Conservation (phyloP, 2,797 vertebrate species). For the Leuciscus waleckii region DNA sequence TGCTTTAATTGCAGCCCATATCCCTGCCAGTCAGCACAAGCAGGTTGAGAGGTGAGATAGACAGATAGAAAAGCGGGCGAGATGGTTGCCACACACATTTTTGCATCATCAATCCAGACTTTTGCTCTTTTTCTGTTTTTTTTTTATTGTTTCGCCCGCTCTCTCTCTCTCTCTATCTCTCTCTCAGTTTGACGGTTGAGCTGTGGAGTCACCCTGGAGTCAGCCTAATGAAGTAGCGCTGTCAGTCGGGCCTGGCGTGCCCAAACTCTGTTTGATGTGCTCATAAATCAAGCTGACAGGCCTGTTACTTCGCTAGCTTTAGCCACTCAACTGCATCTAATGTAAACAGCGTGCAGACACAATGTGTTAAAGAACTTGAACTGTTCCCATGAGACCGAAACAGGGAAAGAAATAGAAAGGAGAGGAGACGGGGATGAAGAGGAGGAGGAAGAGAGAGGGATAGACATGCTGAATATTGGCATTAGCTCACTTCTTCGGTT, state of each 20-base stretch:
- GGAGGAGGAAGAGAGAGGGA: conserved; percentile 39
- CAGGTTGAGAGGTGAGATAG: conserved; percentile 47
- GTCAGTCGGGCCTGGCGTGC: conserved; percentile 88
- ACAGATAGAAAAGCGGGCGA: conserved; percentile 50
- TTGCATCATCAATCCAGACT: conserved; percentile 69
- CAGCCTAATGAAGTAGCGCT: conserved; percentile 92
- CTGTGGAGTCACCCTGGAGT: conserved; percentile 82
- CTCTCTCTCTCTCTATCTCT: conserved; percentile 34
- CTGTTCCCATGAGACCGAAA: conserved; percentile 76
- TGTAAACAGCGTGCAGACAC: conserved; percentile 84
- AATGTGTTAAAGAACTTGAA: conserved; percentile 82
- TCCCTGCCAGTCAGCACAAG: conserved; percentile 50
- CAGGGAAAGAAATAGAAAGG: conserved; percentile 54
- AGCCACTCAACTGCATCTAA: conserved; percentile 90
- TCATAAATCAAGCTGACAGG: conserved; percentile 97
- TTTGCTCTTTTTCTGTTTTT: conserved; percentile 66
- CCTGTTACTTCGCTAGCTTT: conserved; percentile 90
- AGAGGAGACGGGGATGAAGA: conserved; percentile 55
- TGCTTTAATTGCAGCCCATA: conserved; percentile 59
- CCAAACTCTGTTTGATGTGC: conserved; percentile 93
- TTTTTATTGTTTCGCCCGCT: conserved; percentile 57
- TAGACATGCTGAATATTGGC: conserved; percentile 43
- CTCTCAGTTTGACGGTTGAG: conserved; percentile 71
- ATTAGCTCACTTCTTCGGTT: conserved; percentile 1
- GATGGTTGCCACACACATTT: conserved; percentile 64